Conservation (phyloP, 2,113 vertebrate genomes). For the Thalassarche chlororhynchos region DNA sequence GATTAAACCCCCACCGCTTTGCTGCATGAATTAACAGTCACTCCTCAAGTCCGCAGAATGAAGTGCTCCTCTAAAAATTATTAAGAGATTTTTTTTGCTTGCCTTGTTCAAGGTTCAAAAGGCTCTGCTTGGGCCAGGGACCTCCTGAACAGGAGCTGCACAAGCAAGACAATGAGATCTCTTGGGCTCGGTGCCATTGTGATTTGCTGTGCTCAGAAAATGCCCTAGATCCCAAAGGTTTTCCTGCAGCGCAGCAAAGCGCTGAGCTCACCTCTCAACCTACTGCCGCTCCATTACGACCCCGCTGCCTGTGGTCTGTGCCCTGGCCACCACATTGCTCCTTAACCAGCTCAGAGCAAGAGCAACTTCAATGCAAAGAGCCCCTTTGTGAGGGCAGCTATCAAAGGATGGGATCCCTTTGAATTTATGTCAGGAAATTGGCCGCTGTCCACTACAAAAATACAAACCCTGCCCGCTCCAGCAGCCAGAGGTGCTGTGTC, state of each 20-base stretch:
- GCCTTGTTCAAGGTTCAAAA: not conserved
- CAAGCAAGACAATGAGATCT: accelerated
- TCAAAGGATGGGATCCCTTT: not conserved
- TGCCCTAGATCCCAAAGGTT: accelerated
- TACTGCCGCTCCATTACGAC: accelerated
- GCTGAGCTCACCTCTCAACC: not conserved
- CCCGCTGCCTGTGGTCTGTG: not conserved
- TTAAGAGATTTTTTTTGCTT: not conserved
- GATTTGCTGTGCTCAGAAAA: accelerated
- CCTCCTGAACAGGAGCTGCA: not conserved
- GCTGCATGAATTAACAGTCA: not conserved
- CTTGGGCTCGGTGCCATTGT: accelerated
- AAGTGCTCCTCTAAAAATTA: not conserved
- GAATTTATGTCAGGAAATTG: not conserved
- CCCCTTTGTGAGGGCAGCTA: too few relatives aligned
- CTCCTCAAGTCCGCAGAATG: accelerated
- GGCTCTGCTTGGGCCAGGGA: not conserved
- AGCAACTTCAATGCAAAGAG: not conserved
- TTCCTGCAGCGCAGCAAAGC: not conserved
- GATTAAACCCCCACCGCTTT: accelerated
- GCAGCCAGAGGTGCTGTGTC: not conserved
- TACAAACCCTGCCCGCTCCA: not conserved
- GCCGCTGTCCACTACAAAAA: accelerated
- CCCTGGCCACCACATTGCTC: not conserved
- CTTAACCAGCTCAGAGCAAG: not conserved